Conservation (phyloP, 2,797 vertebrate species). For the Mus spretus region DNA sequence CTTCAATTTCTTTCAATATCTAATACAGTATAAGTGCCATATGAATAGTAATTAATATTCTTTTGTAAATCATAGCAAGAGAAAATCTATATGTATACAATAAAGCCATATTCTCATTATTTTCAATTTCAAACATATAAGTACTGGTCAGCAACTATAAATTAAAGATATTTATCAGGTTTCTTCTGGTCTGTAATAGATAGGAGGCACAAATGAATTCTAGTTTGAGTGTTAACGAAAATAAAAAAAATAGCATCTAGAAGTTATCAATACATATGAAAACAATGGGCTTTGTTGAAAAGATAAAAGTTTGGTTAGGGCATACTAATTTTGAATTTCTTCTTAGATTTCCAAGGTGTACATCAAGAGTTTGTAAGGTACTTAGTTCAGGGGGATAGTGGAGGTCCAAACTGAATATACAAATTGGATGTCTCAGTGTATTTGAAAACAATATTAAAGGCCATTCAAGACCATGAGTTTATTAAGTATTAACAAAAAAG, state of each 20-base stretch:
- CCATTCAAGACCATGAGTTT: not conserved
- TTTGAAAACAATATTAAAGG: not conserved
- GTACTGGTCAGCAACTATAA: not conserved
- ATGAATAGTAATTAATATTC: not conserved
- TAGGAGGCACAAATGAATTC: not conserved
- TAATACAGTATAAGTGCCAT: not conserved
- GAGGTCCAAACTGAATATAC: not conserved
- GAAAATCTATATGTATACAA: not conserved
- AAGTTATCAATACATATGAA: not conserved
- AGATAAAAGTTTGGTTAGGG: not conserved
- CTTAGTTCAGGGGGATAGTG: not conserved
- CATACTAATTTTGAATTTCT: slow-evolving; percentile 12
- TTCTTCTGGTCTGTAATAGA: not conserved
- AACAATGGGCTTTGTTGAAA: not conserved
- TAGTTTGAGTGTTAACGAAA: not conserved
- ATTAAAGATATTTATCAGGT: not conserved
- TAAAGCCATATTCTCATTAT: not conserved
- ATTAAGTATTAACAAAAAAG: not conserved
- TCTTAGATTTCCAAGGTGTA: not conserved
- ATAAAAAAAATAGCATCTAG: not conserved
- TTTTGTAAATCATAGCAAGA: not conserved
- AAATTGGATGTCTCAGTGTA: not conserved
- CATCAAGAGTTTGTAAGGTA: not conserved
- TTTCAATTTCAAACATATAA: not conserved
- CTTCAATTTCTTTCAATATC: not conserved